phyloP scores from a whole-genome alignment of 1,140 invertebrate species.

The Chrysoperla carnea region DNA sequence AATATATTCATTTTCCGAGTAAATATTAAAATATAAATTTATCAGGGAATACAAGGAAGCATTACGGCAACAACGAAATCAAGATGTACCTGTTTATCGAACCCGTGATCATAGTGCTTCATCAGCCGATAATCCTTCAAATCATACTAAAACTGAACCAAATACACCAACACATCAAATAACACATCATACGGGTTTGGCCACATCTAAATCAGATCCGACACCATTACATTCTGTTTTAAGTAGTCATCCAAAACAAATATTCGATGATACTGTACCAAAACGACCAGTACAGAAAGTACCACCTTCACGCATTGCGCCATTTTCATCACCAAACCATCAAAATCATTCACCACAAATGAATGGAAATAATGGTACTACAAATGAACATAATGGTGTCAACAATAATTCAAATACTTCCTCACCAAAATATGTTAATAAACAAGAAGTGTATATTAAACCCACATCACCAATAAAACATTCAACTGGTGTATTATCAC shows the following conservation, averaged over 20 bases:
- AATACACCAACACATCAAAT: constrained; percentile 21
- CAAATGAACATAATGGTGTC: constrained; percentile 19
- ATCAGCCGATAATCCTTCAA: constrained; percentile 17
- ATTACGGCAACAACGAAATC: constrained; percentile 59
- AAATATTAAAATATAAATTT: too few species aligned
- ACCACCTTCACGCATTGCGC: constrained; percentile 31
- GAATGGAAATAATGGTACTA: constrained; percentile 22
- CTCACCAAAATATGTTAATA: constrained; percentile 10
- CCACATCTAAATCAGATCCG: constrained; percentile 21
- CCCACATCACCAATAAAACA: constrained; percentile 50
- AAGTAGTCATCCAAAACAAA: constrained; percentile 16
- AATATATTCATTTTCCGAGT: too few species aligned
- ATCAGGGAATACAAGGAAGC: constrained; percentile 76
- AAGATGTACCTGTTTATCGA: constrained; percentile 53
- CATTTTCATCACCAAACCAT: constrained; percentile 9
- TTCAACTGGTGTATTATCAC: constrained; percentile 22
- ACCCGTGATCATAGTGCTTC: constrained; percentile 24
- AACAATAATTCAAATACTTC: constrained; percentile 18
- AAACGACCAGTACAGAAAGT: constrained; percentile 37
- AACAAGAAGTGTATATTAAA: constrained; percentile 38
- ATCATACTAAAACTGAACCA: constrained; percentile 19
- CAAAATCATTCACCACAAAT: constrained; percentile 1
- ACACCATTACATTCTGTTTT: constrained; percentile 20
- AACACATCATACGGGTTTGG: constrained; percentile 6
- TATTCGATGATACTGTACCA: constrained; percentile 18